Evolutionary conservation across 2,888 invertebrate species (phyloP).

Genomic region (Neocrepidodera transversa): DNA sequence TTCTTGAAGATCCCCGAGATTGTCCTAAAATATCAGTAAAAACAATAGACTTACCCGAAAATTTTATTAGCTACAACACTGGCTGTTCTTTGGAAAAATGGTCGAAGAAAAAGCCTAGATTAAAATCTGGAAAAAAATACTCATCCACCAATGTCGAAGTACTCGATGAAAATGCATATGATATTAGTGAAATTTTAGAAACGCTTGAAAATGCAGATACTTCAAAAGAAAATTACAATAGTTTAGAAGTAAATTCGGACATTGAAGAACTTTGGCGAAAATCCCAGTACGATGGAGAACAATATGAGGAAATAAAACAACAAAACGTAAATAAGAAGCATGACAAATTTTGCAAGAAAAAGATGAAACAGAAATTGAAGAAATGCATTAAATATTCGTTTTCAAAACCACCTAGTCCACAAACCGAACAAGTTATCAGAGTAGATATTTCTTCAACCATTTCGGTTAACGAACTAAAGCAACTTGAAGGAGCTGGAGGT

Average conservation of each 20-base stretch:
- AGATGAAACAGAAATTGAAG: constrained; percentile 41
- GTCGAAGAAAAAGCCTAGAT: constrained; percentile 53
- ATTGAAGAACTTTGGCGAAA: constrained; percentile 49
- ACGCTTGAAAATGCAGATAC: constrained; percentile 28
- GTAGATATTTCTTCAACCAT: constrained; percentile 58
- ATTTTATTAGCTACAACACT: constrained; percentile 49
- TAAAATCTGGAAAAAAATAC: constrained; percentile 45
- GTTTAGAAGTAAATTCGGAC: constrained; percentile 51
- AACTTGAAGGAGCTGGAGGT: constrained; percentile 7
- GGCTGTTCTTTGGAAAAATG: constrained; percentile 54
- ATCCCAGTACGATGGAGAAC: constrained; percentile 32
- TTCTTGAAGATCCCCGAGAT: constrained; percentile 16
- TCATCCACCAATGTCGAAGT: constrained; percentile 20
- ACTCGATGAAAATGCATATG: constrained; percentile 35
- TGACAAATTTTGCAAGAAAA: constrained; percentile 30
- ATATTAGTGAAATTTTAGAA: constrained; percentile 37
- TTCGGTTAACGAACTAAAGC: constrained; percentile 33
- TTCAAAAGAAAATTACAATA: constrained; percentile 6
- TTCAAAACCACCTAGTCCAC: constrained; percentile 56
- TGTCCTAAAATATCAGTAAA: constrained; percentile 44
- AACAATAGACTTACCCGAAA: constrained; percentile 50
- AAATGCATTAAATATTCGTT: constrained; percentile 54
- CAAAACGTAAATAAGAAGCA: constrained; percentile 17
- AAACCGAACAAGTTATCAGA: constrained; percentile 57
- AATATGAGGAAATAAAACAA: constrained; percentile 9